Conservation (phyloP, 2,113 vertebrate genomes). For the Ranitomeya variabilis region DNA sequence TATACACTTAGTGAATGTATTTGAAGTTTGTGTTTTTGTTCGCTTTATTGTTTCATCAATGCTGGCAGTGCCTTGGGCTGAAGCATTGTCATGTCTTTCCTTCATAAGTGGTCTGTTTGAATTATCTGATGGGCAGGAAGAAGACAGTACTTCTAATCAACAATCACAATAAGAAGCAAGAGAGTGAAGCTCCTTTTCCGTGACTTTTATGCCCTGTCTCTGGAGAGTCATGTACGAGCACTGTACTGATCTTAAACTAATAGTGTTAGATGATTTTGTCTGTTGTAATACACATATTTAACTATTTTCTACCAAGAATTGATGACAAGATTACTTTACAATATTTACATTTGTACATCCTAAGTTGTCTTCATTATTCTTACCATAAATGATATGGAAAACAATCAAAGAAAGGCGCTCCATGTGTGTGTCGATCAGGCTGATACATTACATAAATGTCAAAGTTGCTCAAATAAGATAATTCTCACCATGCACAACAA, state of each 20-base stretch:
- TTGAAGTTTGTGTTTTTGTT: not conserved
- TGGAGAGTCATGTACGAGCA: not conserved
- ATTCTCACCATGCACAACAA: too few relatives aligned
- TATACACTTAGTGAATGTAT: not conserved
- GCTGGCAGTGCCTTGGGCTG: slow-evolving; percentile 14
- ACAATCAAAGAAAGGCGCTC: too few relatives aligned
- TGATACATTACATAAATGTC: too few relatives aligned
- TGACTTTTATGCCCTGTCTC: not conserved
- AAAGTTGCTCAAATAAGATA: too few relatives aligned
- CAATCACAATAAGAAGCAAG: slow-evolving; percentile 22
- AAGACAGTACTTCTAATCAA: slow-evolving; percentile 41
- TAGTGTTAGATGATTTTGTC: not conserved
- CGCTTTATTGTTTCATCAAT: slow-evolving; percentile 15
- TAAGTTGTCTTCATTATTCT: too few relatives aligned
- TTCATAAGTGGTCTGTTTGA: slow-evolving; percentile 49
- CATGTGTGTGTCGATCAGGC: too few relatives aligned
- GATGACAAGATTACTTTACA: not conserved
- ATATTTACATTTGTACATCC: not conserved
- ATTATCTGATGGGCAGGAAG: slow-evolving; percentile 31
- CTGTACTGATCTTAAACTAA: not conserved
- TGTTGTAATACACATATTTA: not conserved
- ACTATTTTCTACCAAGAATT: not conserved
- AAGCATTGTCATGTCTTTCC: not conserved
- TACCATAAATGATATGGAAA: too few relatives aligned
- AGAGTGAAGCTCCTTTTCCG: slow-evolving; percentile 5